Evolutionary conservation across 2,888 invertebrate species (phyloP).

Genomic region (Sisyra nigra): DNA sequence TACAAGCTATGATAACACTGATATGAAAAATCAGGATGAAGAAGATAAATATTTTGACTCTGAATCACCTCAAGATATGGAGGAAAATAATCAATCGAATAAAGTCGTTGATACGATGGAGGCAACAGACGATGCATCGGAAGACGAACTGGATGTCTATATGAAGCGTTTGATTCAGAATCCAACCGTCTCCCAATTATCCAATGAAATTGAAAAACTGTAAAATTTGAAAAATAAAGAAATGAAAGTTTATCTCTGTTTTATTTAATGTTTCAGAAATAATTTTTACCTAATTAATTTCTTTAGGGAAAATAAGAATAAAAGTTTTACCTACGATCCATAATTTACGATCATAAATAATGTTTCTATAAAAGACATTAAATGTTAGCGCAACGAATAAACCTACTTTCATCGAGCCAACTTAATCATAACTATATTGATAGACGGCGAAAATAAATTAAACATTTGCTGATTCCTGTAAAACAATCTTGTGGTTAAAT

Average conservation of each 20-base stretch:
- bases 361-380: too few species aligned
- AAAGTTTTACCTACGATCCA: too few species aligned
- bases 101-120: slow-evolving; percentile 2
- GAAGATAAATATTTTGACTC: slow-evolving; percentile 87
- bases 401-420: too few species aligned
- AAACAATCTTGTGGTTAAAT: too few species aligned
- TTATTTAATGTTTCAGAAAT: too few species aligned
- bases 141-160: slow-evolving; percentile 57
- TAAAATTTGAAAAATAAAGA: slow-evolving; percentile 9
- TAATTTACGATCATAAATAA: too few species aligned
- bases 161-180: slow-evolving; percentile 42
- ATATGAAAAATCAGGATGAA: slow-evolving; percentile 58
- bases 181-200: slow-evolving; percentile 21
- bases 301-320: too few species aligned
- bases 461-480: too few species aligned
- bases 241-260: not conserved
- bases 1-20: slow-evolving; percentile 60
- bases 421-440: too few species aligned
- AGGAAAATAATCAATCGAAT: slow-evolving; percentile 17
- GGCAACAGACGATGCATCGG: slow-evolving; percentile 19
- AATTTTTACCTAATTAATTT: too few species aligned
- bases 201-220: slow-evolving; percentile 19
- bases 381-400: too few species aligned
- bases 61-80: slow-evolving; percentile 38
- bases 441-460: too few species aligned